Percentiles rank a stretch among this genome's conserved stretches.
These are phyloP conservation scores for Troilus luridus DNA, from an alignment of 2,888 invertebrate genomes.

Conservation along the genomic window DNA sequence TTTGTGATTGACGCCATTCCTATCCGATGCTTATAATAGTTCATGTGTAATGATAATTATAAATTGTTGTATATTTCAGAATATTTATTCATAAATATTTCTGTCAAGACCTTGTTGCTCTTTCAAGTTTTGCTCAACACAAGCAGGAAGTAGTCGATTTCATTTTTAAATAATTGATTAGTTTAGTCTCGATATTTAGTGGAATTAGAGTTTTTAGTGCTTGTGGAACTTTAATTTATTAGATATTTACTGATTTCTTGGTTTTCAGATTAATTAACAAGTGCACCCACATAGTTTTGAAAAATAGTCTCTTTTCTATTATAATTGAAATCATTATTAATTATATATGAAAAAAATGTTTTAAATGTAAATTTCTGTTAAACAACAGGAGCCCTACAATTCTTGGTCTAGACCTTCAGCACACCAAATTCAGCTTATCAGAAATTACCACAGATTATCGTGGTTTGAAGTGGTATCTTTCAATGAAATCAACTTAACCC, in stretches of 20 bases:
- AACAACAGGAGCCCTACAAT: not conserved
- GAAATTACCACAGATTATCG: not conserved
- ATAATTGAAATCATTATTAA: not conserved
- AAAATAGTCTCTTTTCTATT: not conserved
- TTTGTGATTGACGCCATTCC: not conserved
- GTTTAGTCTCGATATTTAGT: conserved; percentile 18
- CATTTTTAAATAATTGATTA: conserved; percentile 1
- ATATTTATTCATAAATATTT: conserved; percentile 18
- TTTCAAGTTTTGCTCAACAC: not conserved
- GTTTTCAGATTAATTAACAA: not conserved
- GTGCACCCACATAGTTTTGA: conserved; percentile 7
- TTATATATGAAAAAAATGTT: not conserved
- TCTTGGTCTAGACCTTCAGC: not conserved
- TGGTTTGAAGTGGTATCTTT: not conserved
- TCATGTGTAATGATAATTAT: not conserved
- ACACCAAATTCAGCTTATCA: not conserved
- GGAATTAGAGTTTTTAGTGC: conserved; percentile 19
- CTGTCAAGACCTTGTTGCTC: not conserved
- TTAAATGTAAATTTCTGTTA: not conserved
- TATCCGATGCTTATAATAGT: not conserved
- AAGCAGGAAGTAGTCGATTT: conserved; percentile 28
- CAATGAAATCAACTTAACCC: too few relatives aligned
- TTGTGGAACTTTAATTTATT: not conserved
- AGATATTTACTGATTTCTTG: not conserved
- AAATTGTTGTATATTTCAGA: conserved; percentile 33